phyloP scores from a whole-genome alignment of 2,797 vertebrate genomes.

The Sebastiscus tertius region DNA sequence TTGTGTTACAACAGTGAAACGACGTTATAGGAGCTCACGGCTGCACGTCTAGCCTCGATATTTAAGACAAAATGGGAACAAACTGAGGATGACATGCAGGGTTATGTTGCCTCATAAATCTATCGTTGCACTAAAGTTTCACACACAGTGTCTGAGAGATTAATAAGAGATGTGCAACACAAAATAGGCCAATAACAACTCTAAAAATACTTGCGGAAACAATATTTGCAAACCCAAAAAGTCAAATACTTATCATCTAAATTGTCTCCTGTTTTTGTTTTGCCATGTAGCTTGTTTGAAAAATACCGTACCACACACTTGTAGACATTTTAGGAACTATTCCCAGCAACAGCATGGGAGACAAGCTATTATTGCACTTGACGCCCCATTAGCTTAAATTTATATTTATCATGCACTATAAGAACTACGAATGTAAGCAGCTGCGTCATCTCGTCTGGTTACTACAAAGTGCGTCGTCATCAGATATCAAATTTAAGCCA shows the following conservation, averaged over 20 bases:
- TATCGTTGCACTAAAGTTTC: constrained; percentile 41
- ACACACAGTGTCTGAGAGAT: constrained; percentile 52
- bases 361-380: constrained; percentile 54
- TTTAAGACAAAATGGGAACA: constrained; percentile 53
- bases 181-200: constrained; percentile 52
- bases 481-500: constrained; percentile 59
- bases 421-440: constrained; percentile 61
- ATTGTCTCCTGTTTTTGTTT: constrained; percentile 29
- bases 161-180: constrained; percentile 64
- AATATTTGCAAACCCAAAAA: constrained; percentile 46
- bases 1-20: constrained; percentile 12
- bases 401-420: constrained; percentile 70
- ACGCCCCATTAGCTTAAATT: constrained; percentile 56
- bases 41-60: constrained; percentile 36
- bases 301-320: constrained; percentile 53
- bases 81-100: constrained; percentile 72
- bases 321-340: constrained; percentile 48
- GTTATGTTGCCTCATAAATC: constrained; percentile 44
- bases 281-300: constrained; percentile 42
- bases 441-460: constrained; percentile 45
- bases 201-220: constrained; percentile 43
- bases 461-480: constrained; percentile 66
- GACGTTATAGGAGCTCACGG: constrained; percentile 23
- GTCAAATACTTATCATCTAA: constrained; percentile 41
- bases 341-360: constrained; percentile 42